Conservation (phyloP, 2,888 invertebrate genomes). For the Antitype chi region DNA sequence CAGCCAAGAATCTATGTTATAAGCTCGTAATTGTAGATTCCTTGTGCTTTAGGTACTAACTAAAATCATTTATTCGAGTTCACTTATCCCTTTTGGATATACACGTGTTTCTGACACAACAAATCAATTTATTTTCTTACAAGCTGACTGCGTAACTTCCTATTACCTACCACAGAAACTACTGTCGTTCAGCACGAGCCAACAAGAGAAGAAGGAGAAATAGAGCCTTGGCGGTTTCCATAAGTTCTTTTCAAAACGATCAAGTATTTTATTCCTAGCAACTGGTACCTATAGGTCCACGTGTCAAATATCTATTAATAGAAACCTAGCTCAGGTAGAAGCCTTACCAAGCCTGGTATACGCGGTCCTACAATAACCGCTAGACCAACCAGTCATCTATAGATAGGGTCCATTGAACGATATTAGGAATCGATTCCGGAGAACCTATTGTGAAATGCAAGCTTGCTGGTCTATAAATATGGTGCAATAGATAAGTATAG, state of each 20-base stretch:
- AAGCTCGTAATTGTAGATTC: background rate
- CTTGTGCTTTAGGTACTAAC: background rate
- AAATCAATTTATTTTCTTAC: background rate
- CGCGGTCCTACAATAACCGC: slow-evolving; percentile 11
- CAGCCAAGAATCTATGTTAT: too few species aligned
- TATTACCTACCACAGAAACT: background rate
- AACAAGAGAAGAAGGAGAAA: too few species aligned
- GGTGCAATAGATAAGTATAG: background rate
- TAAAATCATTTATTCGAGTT: background rate
- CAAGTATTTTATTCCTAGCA: background rate
- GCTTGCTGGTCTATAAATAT: slow-evolving; percentile 13
- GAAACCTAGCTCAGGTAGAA: slow-evolving; percentile 12
- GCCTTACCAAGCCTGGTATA: slow-evolving; percentile 2
- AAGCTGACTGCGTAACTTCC: background rate
- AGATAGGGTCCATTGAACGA: slow-evolving; percentile 26
- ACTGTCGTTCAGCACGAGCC: too few species aligned
- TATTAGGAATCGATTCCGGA: slow-evolving; percentile 18
- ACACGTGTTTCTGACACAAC: background rate
- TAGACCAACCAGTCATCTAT: slow-evolving; percentile 3
- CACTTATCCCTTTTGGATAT: background rate
- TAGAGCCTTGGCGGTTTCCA: too few species aligned
- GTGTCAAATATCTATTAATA: slow-evolving; percentile 1
- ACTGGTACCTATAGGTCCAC: background rate
- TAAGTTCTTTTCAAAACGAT: too few species aligned
- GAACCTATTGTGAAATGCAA: slow-evolving; percentile 39